Percentiles rank a stretch among this genome's conserved stretches.
These are phyloP conservation scores for Callinectes sapidus DNA, from an alignment of 2,888 invertebrate genomes.

Conservation along the genomic window DNA sequence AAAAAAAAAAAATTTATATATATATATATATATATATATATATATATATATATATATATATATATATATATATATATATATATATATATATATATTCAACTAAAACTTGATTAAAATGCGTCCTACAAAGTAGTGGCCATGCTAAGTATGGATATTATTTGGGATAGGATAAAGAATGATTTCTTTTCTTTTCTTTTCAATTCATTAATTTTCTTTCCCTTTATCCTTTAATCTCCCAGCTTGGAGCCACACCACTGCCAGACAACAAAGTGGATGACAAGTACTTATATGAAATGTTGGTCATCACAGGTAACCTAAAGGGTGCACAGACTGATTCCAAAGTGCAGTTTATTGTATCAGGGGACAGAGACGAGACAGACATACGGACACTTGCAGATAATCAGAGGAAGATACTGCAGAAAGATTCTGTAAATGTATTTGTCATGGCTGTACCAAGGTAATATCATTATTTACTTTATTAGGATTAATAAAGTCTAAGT, in stretches of 20 bases:
- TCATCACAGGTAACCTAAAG: slow-evolving; percentile 74
- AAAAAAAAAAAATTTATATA: no score
- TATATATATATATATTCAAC: not conserved
- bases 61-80: not conserved
- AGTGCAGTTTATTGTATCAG: slow-evolving; percentile 74
- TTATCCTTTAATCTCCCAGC: slow-evolving; percentile 72
- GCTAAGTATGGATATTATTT: no score
- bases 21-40: no score
- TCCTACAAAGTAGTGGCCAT: no score
- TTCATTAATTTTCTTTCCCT: not conserved
- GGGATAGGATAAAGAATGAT: no score
- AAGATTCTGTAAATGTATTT: slow-evolving; percentile 75
- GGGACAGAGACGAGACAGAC: slow-evolving; percentile 75
- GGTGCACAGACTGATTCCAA: slow-evolving; percentile 70
- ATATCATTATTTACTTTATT: not conserved
- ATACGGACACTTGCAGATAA: slow-evolving; percentile 74
- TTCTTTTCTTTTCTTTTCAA: not conserved
- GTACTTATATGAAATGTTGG: slow-evolving; percentile 76
- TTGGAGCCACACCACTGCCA: slow-evolving; percentile 75
- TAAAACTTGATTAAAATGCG: no score
- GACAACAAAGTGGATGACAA: slow-evolving; percentile 75
- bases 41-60: not conserved
- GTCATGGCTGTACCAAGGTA: slow-evolving; percentile 75
- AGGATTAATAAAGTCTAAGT: not conserved
- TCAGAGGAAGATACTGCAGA: slow-evolving; percentile 74